Base-by-base conservation (phyloP, 2,888 invertebrate genomes). In the Gari tellinella region DNA sequence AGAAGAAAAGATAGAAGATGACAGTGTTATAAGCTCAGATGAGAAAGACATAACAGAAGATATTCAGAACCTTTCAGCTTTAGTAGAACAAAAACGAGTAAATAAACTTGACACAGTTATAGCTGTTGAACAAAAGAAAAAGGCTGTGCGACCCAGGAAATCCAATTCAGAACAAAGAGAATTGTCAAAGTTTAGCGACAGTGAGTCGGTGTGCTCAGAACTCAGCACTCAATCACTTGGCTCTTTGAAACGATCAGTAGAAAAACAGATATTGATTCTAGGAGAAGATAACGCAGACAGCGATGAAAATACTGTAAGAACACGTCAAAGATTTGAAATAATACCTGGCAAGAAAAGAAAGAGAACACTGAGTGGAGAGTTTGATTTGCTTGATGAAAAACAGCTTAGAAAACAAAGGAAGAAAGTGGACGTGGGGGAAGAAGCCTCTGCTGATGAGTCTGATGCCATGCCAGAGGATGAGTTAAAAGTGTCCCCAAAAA, bases 341-440 rank as follows among this genome's bases (percentile, higher is more conserved):
- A 64, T 73, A 38, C 78, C 70, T 25, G 73, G 69, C 0, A 72
- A 72, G n/a, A 80, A 72, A 61, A 69, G 85, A 25, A 85, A 85
- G 46, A 52, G 81, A 48, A 85, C 82, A 17, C 58, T 83, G 1
- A 85, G 83, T 80, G 83, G 81, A 43, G 85, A 84, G 51, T 83
- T 76, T 75, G 78, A 81, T 56, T 56, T 81, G 21, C 51, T 81
- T 12, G 81, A 81, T 68, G 81, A 81, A 56, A 56, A 55, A 17
- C 63, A 69, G 41, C 25, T 76, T 19, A 63, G 70, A 46, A 76
- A 72, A 57, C 58, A 61, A 31, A 68, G 52, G 41, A 77, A 72
- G 49, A 43, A 26, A 40, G 66, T 45, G 17, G 64, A 60, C 45
- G 8, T 31, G 19, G 55, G 41, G 10, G 57, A 31, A 5, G 37